Evolutionary conservation across 64 coral and sea anemone species (phyloP), one percentile per base, ranked within the genome.

Genomic region (Actinia tenebrosa): DNA sequence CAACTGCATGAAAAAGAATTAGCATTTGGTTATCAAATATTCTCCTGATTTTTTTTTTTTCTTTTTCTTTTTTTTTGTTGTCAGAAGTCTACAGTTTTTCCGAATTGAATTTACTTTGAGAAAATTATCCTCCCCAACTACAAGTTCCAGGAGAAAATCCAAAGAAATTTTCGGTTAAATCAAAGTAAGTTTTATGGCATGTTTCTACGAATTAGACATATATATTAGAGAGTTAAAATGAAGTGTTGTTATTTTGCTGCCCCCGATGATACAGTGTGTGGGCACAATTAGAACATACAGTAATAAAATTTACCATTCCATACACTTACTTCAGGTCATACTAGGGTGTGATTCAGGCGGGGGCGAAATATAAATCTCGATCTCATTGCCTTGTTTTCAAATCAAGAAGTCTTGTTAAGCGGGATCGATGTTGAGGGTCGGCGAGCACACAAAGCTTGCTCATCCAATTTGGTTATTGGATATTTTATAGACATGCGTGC

Each of bases 331-430:
- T 81, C 50, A 81, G 46, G 18, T 50, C 79, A 81, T 81, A 10
- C 16, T n/a, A 58, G 43, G 46, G 79, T 81, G 46, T 16, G 50
- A 75, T 81, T 5, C 50, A 22, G 50, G 79, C 79, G 79, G 79
- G 79, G 79, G 79, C 79, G 79, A 81, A 15, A 7, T 79, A 42
- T n/a, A 22, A 19, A 81, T 50, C 45, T 52, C 53, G 69, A 75
- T 75, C 25, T 10, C 19, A 47, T 81, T 81, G 44, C 16, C 45
- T 53, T 81, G 2, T 75, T 81, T 53, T 50, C 9, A 81, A 75
- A 81, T 81, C 79, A 81, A 81, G 50, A 53, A 50, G 79, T 42
- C 69, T 75, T 10, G 23, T 75, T 75, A 75, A 42, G 10, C 69
- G n/a, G 23, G 23, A 75, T 23, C 63, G 63, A 66, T 23, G 63